Evolutionary conservation across 1,140 invertebrate genomes (phyloP).

Genomic region (Triops longicaudatus): DNA sequence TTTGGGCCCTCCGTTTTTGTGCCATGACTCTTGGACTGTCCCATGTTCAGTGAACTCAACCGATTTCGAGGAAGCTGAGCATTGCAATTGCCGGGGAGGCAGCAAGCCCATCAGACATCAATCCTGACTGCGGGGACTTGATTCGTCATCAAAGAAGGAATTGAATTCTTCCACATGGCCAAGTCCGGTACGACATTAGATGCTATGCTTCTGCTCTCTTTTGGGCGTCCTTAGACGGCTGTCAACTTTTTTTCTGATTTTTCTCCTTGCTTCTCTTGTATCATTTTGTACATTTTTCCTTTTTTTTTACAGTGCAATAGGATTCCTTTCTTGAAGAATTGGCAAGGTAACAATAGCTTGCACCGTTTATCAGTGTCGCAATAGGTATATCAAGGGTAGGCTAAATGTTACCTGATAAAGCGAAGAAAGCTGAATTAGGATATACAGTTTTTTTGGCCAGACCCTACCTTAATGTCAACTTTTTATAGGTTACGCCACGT

Average conservation of each 20-base stretch:
- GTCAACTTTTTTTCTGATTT: neutral
- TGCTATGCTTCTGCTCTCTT: neutral
- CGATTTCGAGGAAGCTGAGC: neutral
- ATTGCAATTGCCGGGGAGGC: neutral
- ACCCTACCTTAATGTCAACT: neutral
- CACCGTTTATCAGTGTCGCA: neutral
- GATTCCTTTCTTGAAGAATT: neutral
- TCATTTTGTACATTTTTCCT: too few species aligned
- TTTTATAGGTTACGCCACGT: neutral
- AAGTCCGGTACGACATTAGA: neutral
- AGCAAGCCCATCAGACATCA: conserved; percentile 7
- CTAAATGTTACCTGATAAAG: neutral
- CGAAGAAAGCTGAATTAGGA: neutral
- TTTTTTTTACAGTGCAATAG: neutral
- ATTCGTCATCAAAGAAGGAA: conserved; percentile 12
- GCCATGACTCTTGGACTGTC: neutral
- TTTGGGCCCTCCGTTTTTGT: neutral
- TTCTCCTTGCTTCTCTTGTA: neutral
- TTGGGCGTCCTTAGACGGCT: neutral
- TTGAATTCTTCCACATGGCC: conserved; percentile 14
- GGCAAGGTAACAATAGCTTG: neutral
- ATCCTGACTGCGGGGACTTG: neutral
- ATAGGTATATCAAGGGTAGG: neutral
- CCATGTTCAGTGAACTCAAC: neutral
- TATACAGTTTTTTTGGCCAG: neutral